Conservation (phyloP, 2,888 invertebrate genomes). For the Pimpla rufipes region DNA sequence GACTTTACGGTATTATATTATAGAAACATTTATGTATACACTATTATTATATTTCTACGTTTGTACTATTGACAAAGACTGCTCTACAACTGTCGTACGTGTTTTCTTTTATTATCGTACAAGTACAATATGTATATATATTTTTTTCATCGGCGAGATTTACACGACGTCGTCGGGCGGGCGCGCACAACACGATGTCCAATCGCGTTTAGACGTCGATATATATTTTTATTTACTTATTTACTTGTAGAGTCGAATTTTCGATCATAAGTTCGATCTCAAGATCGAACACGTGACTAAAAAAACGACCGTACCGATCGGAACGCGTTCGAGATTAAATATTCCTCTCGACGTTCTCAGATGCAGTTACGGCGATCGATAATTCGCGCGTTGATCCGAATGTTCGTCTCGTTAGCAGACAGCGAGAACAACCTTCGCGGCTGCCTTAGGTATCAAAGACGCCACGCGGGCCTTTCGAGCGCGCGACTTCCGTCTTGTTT, state of each 20-base stretch:
- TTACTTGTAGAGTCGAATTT: no score
- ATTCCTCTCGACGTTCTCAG: no score
- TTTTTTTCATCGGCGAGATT: background rate
- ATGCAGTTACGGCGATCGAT: no score
- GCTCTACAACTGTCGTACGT: constrained; percentile 9
- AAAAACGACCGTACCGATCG: no score
- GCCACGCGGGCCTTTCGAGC: background rate
- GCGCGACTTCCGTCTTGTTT: background rate
- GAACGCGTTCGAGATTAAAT: no score
- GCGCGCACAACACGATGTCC: background rate
- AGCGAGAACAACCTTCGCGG: no score
- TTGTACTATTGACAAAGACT: constrained; percentile 15
- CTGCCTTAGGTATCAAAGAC: no score
- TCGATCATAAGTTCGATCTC: no score
- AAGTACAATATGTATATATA: constrained; percentile 1
- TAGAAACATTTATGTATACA: constrained; percentile 45
- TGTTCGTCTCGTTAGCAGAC: no score
- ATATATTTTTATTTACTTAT: background rate
- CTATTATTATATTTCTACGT: constrained; percentile 44
- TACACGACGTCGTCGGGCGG: background rate
- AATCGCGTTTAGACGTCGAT: background rate
- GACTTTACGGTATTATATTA: constrained; percentile 25
- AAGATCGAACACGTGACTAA: no score
- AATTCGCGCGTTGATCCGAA: background rate
- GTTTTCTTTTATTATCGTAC: constrained; percentile 30